These are phyloP conservation scores for Spatulosminthurus flaviceps DNA, from an alignment of 2,888 invertebrate species.

Conservation along the genomic window DNA sequence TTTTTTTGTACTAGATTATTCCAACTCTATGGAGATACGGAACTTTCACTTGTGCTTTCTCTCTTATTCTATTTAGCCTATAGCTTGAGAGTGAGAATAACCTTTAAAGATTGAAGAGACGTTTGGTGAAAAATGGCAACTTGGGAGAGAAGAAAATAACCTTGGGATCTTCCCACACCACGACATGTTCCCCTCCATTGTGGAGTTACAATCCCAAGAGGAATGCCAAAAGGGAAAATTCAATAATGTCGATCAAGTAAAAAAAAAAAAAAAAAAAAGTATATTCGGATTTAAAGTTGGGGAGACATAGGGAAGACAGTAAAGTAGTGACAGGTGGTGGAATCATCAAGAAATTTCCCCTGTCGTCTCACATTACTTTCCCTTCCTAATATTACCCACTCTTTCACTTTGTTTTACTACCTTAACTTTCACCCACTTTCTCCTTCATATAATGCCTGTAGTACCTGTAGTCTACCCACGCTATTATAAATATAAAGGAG, in stretches of 20 bases:
- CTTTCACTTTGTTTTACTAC: background rate
- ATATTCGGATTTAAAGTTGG: constrained; percentile 2
- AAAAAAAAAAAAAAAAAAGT: no score
- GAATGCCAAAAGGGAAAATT: background rate
- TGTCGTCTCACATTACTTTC: constrained; percentile 31
- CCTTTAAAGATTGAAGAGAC: background rate
- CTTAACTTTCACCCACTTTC: background rate
- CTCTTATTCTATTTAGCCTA: background rate
- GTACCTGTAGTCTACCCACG: no score
- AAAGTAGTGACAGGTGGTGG: constrained; percentile 58
- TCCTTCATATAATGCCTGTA: no score
- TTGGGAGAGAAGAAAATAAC: background rate
- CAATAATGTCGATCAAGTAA: constrained; percentile 7
- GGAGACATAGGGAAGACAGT: background rate
- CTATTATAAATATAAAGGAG: no score
- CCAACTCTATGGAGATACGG: background rate
- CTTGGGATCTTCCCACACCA: background rate
- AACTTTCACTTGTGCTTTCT: background rate
- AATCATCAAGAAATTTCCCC: constrained; percentile 58
- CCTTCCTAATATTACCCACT: background rate
- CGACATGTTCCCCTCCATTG: background rate
- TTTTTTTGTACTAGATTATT: background rate
- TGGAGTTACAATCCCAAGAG: background rate
- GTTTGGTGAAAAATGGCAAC: background rate
- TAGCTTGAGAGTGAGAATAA: background rate